These are phyloP conservation scores for Heloderma charlesbogerti DNA, from an alignment of 2,113 vertebrate genomes.

Conservation along the genomic window DNA sequence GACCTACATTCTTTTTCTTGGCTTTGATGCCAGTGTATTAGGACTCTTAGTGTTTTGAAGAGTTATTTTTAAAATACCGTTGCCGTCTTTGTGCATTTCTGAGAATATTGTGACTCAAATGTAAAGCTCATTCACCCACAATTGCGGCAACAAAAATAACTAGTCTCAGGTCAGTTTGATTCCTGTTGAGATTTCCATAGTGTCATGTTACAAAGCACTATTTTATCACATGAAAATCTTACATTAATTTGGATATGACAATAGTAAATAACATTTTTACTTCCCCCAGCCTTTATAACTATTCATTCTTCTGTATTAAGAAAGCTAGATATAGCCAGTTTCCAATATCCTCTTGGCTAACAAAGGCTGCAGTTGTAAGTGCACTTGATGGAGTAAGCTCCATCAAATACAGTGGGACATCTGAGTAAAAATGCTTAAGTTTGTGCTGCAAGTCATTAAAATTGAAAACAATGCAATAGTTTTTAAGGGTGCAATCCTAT, in stretches of 20 bases:
- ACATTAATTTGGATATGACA: background rate
- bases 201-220: background rate
- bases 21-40: conserved; percentile 14
- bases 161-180: conserved; percentile 14
- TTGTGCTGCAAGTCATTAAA: background rate
- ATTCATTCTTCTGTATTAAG: background rate
- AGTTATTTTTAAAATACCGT: conserved; percentile 29
- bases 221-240: background rate
- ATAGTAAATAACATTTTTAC: background rate
- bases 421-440: background rate
- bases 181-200: background rate
- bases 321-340: background rate
- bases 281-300: background rate
- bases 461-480: background rate
- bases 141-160: background rate
- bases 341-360: background rate
- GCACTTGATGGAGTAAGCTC: background rate
- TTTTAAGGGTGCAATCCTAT: background rate
- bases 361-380: background rate
- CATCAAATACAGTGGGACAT: background rate
- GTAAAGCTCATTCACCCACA: conserved; percentile 15
- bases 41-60: conserved; percentile 12
- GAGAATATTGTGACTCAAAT: background rate
- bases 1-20: background rate
- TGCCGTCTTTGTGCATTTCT: conserved; percentile 13